A percentile compares a stretch with the other conserved stretches of the same genome.
phyloP scores from a whole-genome alignment of 2,113 vertebrate genomes.

The Sander vitreus region DNA sequence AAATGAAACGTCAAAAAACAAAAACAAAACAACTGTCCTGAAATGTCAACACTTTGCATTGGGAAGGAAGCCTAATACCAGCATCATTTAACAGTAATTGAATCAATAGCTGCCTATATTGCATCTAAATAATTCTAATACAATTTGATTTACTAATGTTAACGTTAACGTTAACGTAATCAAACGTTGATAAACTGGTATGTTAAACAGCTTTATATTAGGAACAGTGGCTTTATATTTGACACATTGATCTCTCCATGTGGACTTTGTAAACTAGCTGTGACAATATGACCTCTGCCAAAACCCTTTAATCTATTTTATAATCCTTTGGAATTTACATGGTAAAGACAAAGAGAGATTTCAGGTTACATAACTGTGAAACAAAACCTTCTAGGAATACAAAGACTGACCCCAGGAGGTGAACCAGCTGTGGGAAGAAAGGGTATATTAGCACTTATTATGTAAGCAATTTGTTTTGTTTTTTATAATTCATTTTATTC shows the following conservation, averaged over 20 bases:
- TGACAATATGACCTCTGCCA: slow-evolving; percentile 35
- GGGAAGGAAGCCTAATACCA: background rate
- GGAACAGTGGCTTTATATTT: background rate
- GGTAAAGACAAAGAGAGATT: slow-evolving; percentile 40
- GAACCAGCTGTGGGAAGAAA: slow-evolving; percentile 49
- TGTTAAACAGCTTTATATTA: background rate
- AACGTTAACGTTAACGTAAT: too few relatives aligned
- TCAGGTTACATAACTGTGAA: slow-evolving; percentile 61
- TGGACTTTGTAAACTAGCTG: background rate
- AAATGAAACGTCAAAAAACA: too few relatives aligned
- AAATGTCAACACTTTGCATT: background rate
- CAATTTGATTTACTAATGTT: background rate
- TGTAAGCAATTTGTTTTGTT: slow-evolving; percentile 12
- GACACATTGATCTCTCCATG: background rate
- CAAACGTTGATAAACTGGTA: background rate
- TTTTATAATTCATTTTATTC: background rate
- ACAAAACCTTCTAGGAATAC: slow-evolving; percentile 57
- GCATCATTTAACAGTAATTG: background rate
- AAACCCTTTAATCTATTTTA: slow-evolving; percentile 28
- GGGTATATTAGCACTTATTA: slow-evolving; percentile 45
- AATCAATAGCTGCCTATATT: background rate
- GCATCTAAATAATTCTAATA: background rate
- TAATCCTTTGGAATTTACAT: slow-evolving; percentile 45
- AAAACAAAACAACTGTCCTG: too few relatives aligned
- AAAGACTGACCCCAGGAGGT: slow-evolving; percentile 30